Evolutionary conservation across 2,888 invertebrate genomes (phyloP), one percentile per base, ranked within the genome.

Genomic region (Erannis defoliaria): DNA sequence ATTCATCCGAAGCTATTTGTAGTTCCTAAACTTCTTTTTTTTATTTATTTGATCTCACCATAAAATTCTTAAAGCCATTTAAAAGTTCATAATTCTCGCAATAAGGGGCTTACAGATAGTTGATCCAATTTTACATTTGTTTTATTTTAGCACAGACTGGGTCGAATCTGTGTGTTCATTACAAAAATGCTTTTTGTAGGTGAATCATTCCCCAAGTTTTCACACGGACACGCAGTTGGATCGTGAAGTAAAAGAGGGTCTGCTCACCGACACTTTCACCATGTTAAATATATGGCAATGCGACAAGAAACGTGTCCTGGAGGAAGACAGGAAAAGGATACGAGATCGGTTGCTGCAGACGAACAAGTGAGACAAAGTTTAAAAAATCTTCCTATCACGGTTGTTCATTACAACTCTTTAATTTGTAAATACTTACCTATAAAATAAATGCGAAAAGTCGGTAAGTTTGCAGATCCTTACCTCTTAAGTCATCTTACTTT

Each of bases 191-290:
- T 5, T 48, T 12, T 18, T 60, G 5, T 69, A 96, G 96, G 97
- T 97, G 5, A 98, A 98, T 86, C 98, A 98, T 84, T 98, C 98
- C 9, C 98, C 98, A 0, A 98, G 98, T 85, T 98, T 98, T 82
- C 97, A 98, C 84, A 98, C 97, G 10, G 97, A 98, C 82, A 96
- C 98, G 1, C 94, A 95, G 66, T 92, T 98, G 46, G 98, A 98
- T 85, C 94, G 95, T 65, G 97, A 97, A 77, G 96, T 98, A 35
- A 98, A 98, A 83, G 97, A 97, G 77, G 94, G 95, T 0, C 90
- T 98, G 12, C 89, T 97, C 45, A 93, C 93, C 1, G 97, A 97
- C 76, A 97, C 97, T 23, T 95, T 97, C 72, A 94, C 95, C 0
- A 95, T 97, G 94, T 94, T 97, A 56, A 96, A 97, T 84, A 93